Evolutionary conservation across 2,888 invertebrate species (phyloP), one percentile per base, ranked within the genome.

Genomic region (Parapristionchus giblindavisi): DNA sequence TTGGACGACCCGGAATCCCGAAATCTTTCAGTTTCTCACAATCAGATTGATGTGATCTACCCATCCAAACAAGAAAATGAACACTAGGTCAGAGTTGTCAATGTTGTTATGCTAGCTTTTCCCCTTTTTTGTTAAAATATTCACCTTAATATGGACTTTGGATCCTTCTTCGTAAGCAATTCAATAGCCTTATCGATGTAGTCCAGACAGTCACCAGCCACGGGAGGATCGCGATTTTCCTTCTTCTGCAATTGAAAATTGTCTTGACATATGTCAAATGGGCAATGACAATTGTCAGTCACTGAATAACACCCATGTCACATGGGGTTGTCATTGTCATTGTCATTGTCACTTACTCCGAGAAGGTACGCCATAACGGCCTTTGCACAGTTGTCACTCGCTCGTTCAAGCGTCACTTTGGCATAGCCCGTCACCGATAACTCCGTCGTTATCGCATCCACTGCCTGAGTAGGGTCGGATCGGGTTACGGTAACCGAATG

Each of bases 171-270:
- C 40, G 38, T 63, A 24, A 63, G 3, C 24, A 27, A 11, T 3
- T 1, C 38, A 14, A 63, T 38, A 24, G 63, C 63, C 38, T 63
- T 40, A 38, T 63, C 40, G 21, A 63, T 14, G 40, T 63, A 63
- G 38, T 14, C 63, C 3, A 17, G 14, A 40, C 63, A 63, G n/a
- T 63, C 63, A 40, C 17, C 14, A 2, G 63, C 40, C 40, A 63
- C 32, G 24, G 63, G 63, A 11, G 40, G 63, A 29, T 63, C 63
- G n/a, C 63, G 63, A 40, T 63, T 63, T 40, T 63, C 36, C 60
- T 60, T 58, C 34, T n/a, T n/a, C n/a, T n/a, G n/a, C n/a, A n/a
- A n/a, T n/a, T 60, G 54, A 3, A 17, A 43, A 43, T 43, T 43
- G 17, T 17, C 11, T 8, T 43, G 17, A 17, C 11, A 43, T 14